Conservation (phyloP, 2,797 vertebrate species). For the Petrocephalus sullivani region DNA sequence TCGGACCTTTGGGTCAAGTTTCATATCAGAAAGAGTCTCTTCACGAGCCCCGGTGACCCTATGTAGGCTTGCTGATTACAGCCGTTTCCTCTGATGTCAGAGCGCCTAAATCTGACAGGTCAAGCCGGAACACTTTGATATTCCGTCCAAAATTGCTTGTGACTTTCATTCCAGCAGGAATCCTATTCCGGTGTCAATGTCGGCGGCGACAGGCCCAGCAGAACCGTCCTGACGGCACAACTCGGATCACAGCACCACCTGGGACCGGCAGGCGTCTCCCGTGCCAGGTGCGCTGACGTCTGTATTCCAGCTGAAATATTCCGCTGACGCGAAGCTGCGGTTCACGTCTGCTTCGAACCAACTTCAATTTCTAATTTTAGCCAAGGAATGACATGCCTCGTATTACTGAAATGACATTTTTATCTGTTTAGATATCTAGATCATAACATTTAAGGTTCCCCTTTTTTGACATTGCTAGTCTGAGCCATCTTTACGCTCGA, state of each 20-base stretch:
- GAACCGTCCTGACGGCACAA: not conserved
- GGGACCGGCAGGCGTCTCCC: not conserved
- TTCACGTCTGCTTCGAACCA: not conserved
- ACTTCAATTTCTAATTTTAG: not conserved
- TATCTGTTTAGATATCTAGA: not conserved
- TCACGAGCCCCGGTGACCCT: not conserved
- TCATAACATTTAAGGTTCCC: not conserved
- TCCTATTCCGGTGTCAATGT: not conserved
- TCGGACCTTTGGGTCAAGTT: not conserved
- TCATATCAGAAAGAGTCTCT: not conserved
- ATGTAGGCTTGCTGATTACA: not conserved
- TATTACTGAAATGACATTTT: not conserved
- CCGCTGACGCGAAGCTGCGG: not conserved
- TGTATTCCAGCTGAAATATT: not conserved
- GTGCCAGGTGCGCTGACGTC: not conserved
- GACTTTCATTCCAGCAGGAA: not conserved
- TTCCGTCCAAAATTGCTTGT: not conserved
- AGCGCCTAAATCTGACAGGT: not conserved
- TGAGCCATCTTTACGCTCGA: not conserved
- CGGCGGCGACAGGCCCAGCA: not conserved
- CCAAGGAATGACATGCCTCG: not conserved
- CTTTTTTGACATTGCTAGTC: not conserved
- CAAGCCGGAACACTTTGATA: not conserved
- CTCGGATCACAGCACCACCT: not conserved
- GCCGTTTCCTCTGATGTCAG: not conserved